Evolutionary conservation across 2,113 vertebrate species (phyloP).

Genomic region (Calypte anna): DNA sequence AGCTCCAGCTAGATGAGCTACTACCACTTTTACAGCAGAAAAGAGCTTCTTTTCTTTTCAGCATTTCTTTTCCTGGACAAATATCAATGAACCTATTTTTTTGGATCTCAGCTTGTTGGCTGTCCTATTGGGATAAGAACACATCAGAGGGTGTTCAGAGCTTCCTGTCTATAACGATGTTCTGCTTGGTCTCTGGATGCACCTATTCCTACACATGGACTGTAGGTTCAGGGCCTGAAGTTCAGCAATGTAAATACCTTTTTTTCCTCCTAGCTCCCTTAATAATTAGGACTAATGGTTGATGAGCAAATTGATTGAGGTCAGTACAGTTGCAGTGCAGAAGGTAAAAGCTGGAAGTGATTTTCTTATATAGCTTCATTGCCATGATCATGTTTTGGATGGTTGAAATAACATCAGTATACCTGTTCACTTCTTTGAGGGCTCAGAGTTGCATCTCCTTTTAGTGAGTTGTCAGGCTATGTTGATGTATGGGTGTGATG

Average conservation of each 20-base stretch:
- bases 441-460: not conserved
- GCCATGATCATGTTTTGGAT: not conserved
- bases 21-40: not conserved
- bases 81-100: not conserved
- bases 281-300: not conserved
- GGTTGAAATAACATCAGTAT: not conserved
- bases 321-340: not conserved
- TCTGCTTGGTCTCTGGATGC: not conserved
- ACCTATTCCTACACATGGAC: not conserved
- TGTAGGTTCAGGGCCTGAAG: not conserved
- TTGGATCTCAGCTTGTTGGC: not conserved
- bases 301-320: not conserved
- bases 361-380: not conserved
- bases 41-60: not conserved
- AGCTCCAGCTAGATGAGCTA: not conserved
- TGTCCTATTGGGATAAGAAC: not conserved
- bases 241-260: not conserved
- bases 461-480: not conserved
- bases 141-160: not conserved
- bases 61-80: not conserved
- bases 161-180: not conserved
- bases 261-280: not conserved
- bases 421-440: not conserved
- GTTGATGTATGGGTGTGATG: not conserved
- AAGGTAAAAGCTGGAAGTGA: not conserved